These are phyloP conservation scores for Hystrix cristata DNA, from an alignment of 2,113 vertebrate species.

Conservation along the genomic window DNA sequence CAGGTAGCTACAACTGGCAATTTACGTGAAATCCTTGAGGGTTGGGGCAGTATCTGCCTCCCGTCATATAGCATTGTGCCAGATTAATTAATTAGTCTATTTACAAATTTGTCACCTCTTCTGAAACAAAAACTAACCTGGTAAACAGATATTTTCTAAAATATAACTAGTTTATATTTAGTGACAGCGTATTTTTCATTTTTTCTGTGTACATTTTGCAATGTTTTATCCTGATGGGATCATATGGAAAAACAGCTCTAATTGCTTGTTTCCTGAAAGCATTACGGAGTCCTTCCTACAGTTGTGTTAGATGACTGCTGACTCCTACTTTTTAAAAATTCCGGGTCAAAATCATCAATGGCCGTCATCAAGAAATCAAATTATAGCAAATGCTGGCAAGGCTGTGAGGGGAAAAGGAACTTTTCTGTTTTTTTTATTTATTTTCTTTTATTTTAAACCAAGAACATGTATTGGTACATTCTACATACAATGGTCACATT, in stretches of 20 bases:
- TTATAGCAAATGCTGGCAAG: background rate
- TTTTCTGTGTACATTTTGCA: background rate
- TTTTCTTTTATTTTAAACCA: too few relatives aligned
- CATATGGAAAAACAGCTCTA: background rate
- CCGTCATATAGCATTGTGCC: background rate
- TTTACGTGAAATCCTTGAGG: background rate
- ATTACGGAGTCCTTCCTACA: background rate
- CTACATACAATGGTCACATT: too few relatives aligned
- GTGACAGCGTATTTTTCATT: background rate
- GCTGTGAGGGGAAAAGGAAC: background rate
- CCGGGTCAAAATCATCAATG: background rate
- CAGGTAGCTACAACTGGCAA: background rate
- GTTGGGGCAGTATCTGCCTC: background rate
- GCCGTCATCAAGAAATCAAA: background rate
- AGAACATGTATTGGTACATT: too few relatives aligned
- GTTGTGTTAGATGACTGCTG: background rate
- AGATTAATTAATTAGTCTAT: background rate
- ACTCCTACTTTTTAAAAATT: background rate
- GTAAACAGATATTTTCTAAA: background rate
- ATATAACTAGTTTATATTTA: background rate
- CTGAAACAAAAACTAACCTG: background rate
- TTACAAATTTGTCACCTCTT: background rate
- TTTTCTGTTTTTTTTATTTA: too few relatives aligned
- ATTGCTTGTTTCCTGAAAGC: background rate
- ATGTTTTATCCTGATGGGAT: background rate